Base-by-base conservation (phyloP, 2,113 vertebrate genomes). In the Takifugu flavidus region DNA sequence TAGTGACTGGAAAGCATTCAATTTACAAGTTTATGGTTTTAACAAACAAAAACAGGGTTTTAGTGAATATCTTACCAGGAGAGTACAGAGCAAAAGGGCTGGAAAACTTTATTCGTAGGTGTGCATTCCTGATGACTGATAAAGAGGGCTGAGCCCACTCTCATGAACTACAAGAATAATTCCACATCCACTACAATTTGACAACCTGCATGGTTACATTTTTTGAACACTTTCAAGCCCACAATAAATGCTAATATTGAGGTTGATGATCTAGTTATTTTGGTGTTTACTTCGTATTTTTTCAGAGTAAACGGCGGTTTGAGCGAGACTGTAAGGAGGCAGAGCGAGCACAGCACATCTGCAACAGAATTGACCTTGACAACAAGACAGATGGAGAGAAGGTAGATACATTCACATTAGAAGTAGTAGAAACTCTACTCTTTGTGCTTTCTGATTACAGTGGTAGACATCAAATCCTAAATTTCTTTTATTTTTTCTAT, bases 241-340 rank as follows among this genome's bases (percentile, higher is more conserved):
- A 10, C 7, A 11, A 47, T n/a, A 12, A 14, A n/a, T 14, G 15
- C 15, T 15, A 11, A 7, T 15, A 13, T 47, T 15, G 45, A 46
- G 15, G 2, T n/a, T 1, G 45, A n/a, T 46, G 45, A 1, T 4
- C 15, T 5, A 15, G 29, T 14, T 29, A 5, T 44, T n/a, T 43
- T 53, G 3, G 25, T 46, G 28, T 42, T 57, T 39, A 26, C 54
- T 4, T 3, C 55, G 47, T 49, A 2, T 39, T 5, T 61, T 7
- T 72, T 46, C 57, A 91, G 90, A 90, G 87, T 59, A 99, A 99
- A 75, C 91, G 95, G 6, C 79, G 95, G 0, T 99, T 98, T 54
- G 97, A 99, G 65, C 88, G 97, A 0, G 96, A 99, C 29, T 98
- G 97, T 85, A 99, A 96, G 68, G 97, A 99, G 72, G 96, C 96